Evolutionary conservation across 2,113 vertebrate genomes (phyloP), one percentile per base, ranked within the genome.

Genomic region (Pluvianellus socialis): DNA sequence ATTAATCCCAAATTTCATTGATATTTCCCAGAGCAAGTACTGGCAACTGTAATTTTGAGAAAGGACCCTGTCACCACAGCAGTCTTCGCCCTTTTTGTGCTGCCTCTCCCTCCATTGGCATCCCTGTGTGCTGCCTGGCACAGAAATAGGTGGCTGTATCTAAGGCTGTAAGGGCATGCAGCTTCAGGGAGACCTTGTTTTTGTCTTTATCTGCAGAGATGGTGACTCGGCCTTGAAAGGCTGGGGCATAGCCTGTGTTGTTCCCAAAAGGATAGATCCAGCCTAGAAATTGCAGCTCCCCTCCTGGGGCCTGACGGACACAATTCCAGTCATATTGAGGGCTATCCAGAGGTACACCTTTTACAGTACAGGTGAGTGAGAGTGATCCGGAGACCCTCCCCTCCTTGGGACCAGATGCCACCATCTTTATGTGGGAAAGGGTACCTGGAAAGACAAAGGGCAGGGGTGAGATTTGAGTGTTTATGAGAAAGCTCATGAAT

Each of bases 211-310:
- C 79, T 79, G 73, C 93, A 63, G 93, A 63, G 38, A 94, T 58
- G 33, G 33, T 88, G 62, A 32, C 67, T 68, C 88, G 79, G 42
- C 13, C 55, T 84, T 70, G 61, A 72, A 94, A 94, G 18, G 4
- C 1, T 47, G 67, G 67, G 33, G 72, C 73, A 24, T 53, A 68
- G 67, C 79, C 88, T 19, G 88, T 94, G 73, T 94, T 94, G 30
- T 92, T 94, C 44, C 89, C 89, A 71, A 88, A 94, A 30, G 89
- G 89, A 74, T 94, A 94, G 73, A 88, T 84, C 93, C 93, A 94
- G 28, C 55, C 84, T 70, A 94, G 21, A 42, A 94, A 92, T 33
- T 88, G 84, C 62, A 94, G 68, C 12, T 84, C 22, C 14, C 93
- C 93, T 49, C 50, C 74, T 33, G 74, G 50, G 58, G 44, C 14